These are phyloP conservation scores for Hirtodrosophila confusa DNA, from an alignment of 2,888 invertebrate genomes.

Conservation along the genomic window DNA sequence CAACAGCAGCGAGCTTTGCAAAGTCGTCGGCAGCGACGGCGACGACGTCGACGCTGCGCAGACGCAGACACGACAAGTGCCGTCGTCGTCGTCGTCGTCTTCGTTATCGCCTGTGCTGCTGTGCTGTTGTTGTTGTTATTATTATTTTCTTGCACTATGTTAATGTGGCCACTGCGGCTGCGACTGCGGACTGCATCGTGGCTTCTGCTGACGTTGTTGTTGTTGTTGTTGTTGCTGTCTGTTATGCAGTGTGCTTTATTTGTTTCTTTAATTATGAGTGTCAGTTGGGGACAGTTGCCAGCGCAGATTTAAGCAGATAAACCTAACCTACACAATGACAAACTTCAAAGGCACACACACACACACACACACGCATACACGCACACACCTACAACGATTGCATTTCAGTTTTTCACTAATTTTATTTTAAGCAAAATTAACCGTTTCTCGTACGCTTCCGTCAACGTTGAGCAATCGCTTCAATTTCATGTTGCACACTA, in stretches of 20 bases:
- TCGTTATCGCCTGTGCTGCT: slow-evolving; percentile 7
- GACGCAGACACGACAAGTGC: slow-evolving; percentile 75
- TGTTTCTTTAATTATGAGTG: slow-evolving; percentile 80
- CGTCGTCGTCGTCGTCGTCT: slow-evolving; percentile 41
- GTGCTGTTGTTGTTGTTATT: slow-evolving; percentile 34
- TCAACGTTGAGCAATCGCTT: slow-evolving; percentile 47
- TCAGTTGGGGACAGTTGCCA: slow-evolving; percentile 68
- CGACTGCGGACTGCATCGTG: slow-evolving; percentile 20
- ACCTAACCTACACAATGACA: slow-evolving; percentile 49
- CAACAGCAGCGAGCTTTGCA: slow-evolving; percentile 52
- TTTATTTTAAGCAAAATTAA: slow-evolving; percentile 44
- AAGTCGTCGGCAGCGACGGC: slow-evolving; percentile 14
- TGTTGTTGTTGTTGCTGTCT: slow-evolving; percentile 25
- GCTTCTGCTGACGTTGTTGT: slow-evolving; percentile 16
- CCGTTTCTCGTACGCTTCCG: slow-evolving; percentile 48
- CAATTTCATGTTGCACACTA: slow-evolving; percentile 34
- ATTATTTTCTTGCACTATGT: slow-evolving; percentile 59
- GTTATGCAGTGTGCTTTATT: slow-evolving; percentile 68
- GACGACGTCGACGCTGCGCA: slow-evolving; percentile 35
- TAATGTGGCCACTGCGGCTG: slow-evolving; percentile 47
- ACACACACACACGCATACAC: slow-evolving; percentile 4
- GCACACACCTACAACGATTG: slow-evolving; percentile 17
- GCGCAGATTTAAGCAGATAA: slow-evolving; percentile 74
- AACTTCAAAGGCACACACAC: background rate
- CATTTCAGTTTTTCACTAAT: slow-evolving; percentile 46